Evolutionary conservation across 2,888 invertebrate species (phyloP).

Genomic region (Carterocephalus palaemon): DNA sequence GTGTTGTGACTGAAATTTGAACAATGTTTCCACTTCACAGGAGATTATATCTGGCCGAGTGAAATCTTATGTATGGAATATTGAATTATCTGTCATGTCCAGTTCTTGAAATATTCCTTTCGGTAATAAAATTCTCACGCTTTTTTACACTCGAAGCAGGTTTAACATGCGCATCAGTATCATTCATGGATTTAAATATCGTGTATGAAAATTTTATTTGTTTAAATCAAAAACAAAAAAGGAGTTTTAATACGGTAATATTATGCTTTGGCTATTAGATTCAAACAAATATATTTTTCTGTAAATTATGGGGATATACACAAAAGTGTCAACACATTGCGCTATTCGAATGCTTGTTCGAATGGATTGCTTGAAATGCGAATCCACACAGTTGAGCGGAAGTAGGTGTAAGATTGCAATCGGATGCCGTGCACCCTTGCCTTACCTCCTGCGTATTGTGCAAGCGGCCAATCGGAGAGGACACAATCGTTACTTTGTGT

Average conservation of each 20-base stretch:
- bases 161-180: too few species aligned
- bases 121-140: slow-evolving; percentile 7
- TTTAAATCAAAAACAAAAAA: too few species aligned
- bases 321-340: neutral
- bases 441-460: slow-evolving; percentile 36
- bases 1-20: slow-evolving; percentile 63
- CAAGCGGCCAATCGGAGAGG: slow-evolving; percentile 31
- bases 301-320: neutral
- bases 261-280: too few species aligned
- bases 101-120: slow-evolving; percentile 3
- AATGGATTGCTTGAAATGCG: slow-evolving; percentile 7
- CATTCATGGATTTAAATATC: too few species aligned
- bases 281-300: neutral
- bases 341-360: too few species aligned
- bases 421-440: slow-evolving; percentile 62
- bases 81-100: slow-evolving; percentile 21
- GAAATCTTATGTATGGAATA: slow-evolving; percentile 32
- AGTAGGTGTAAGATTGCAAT: slow-evolving; percentile 70
- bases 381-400: slow-evolving; percentile 41
- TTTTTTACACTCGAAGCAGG: too few species aligned
- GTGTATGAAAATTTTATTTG: too few species aligned
- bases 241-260: too few species aligned
- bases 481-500: slow-evolving; percentile 6
- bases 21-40: slow-evolving; percentile 55
- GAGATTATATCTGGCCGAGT: slow-evolving; percentile 54